Base-by-base conservation (phyloP, 2,797 vertebrate species). In the Oreochromis mossambicus region DNA sequence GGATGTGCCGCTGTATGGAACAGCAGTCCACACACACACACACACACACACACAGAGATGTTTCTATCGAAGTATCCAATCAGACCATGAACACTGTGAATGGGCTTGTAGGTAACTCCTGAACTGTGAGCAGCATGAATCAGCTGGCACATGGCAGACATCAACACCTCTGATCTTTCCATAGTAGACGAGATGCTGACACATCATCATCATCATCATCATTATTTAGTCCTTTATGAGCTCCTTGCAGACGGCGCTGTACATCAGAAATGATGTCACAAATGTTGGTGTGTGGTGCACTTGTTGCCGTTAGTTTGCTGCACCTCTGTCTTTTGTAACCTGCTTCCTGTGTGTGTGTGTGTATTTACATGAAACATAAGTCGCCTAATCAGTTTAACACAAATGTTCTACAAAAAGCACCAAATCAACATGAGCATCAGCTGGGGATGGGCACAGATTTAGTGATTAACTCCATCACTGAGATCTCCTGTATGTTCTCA, bases 31-130 rank as follows among this genome's bases (percentile, higher is more conserved):
- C 24, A 24, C 2, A 24, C 34, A 36, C 34, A 46, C 2, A 4
- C 0, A 15, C 9, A 3, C 5, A 51, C 5, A 10, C 2, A 19
- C 0, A 34, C 7, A 15, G 2, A 34, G 21, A 14, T 17, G 15
- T 17, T 46, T 70, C 14, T 46, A 26, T 17, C 8, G 13, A 43
- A 70, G 8, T 15, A 43, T 43, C 5, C 41, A 43, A 11, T 26
- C 21, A 17, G 66, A 46, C 38, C 66, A 70, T 17, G 21, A 70
- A 70, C 66, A 70, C 66, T 70, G 63, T 61, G 58, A 63, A n/a
- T 38, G 34, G n/a, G 34, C 17, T 34, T 63, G 10, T 12, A 58
- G 24, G 14, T 32, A n/a, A n/a, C 32, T 12, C 2, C 32, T 58
- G 55, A 54, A 24, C n/a, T 54, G 52, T 61, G 29, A 61, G 56